A percentile compares a stretch with the other conserved stretches of the same genome.
Conservation (phyloP, 2,113 vertebrate species). For the human region DNA sequence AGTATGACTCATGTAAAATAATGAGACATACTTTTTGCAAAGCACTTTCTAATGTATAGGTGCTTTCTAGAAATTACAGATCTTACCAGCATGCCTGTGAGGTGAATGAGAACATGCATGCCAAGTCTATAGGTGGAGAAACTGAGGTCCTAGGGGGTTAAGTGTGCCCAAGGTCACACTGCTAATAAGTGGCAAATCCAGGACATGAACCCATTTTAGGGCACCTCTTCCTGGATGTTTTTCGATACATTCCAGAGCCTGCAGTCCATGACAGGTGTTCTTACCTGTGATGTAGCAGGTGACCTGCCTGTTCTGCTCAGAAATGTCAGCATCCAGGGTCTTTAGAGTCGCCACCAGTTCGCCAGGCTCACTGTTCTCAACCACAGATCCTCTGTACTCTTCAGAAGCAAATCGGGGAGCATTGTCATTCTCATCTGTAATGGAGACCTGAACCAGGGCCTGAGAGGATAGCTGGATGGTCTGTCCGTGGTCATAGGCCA, state of each 20-base stretch:
- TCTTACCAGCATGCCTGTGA: background rate
- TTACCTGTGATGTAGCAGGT: constrained; percentile 97
- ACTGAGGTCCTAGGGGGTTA: background rate
- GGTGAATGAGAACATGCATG: background rate
- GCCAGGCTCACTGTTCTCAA: constrained; percentile 90
- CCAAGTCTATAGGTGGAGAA: background rate
- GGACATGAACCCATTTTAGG: background rate
- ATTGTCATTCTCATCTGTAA: constrained; percentile 97
- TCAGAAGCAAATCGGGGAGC: constrained; percentile 91
- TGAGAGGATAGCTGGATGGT: constrained; percentile 92
- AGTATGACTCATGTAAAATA: background rate
- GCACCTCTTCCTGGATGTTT: background rate
- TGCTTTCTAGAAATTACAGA: background rate
- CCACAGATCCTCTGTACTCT: constrained; percentile 89
- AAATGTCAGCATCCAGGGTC: constrained; percentile 91
- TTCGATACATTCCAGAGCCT: background rate
- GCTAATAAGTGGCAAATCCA: background rate
- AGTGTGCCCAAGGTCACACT: background rate
- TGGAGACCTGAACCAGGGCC: constrained; percentile 92
- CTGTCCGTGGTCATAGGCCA: constrained; percentile 93
- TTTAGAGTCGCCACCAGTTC: constrained; percentile 90
- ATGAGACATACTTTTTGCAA: background rate
- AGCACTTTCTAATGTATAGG: background rate
- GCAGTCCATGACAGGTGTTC: background rate
- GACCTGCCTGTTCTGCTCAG: constrained; percentile 92